Base-by-base conservation (phyloP, 1,140 invertebrate genomes). In the Drosophila takahashii region DNA sequence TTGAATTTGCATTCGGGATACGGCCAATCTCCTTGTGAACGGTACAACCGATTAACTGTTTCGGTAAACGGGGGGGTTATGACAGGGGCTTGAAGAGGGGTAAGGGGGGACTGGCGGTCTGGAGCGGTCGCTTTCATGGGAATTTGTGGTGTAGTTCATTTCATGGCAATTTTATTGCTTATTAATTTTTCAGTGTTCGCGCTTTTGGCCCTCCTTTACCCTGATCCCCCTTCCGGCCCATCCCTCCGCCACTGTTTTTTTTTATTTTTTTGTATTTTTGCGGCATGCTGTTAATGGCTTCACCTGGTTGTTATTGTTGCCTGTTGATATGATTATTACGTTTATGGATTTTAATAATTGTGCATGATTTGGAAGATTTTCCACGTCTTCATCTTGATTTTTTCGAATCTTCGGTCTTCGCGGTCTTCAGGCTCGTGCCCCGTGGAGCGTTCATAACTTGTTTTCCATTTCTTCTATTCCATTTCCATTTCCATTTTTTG, bases 111-210 rank as follows among this genome's bases (percentile, higher is more conserved):
- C 44, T 27, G 22, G 13, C 18, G 44, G 44, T 18, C 44, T 34
- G 39, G 5, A 47, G 62, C 18, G 34, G 62, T 50, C 42, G 65
- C 83, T 86, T 91, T 91, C 90, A 91, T 91, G 90, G 85, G 85
- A 91, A 91, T 91, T 64, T 53, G 59, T 36, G 73, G 81, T 86
- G 69, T 61, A 87, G 81, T 90, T 91, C 86, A 91, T 91, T 91
- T 91, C 90, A 91, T 91, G 90, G 85, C 90, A 91, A 91, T 91
- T 91, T 91, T 91, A 91, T 91, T 90, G 90, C 90, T 91, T 90
- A 91, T 91, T 91, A 91, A 91, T 91, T 91, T 91, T 91, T 87
- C 79, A 90, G 81, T 91, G 77, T 78, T 81, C 69, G 85, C 81
- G 79, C 78, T 85, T 81, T 72, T 53, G 48, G 7, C n/a, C 47